Evolutionary conservation across 2,888 invertebrate species (phyloP), one percentile per base, ranked within the genome.

Genomic region (Pinctada fucata): DNA sequence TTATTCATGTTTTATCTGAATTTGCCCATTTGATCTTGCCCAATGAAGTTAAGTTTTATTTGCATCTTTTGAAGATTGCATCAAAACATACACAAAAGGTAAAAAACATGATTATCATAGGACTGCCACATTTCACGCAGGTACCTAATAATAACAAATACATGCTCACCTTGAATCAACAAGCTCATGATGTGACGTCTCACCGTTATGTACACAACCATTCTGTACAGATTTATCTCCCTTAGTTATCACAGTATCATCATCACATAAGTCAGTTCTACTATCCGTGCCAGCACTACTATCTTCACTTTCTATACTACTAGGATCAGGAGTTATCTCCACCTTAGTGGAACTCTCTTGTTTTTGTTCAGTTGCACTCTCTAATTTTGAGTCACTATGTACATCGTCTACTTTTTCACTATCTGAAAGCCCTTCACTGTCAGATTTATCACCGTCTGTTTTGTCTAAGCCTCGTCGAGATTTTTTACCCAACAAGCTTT

Each of bases 401-500:
- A 74, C 77, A 70, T 74, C 80, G 67, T 83, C 83, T 70, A 74
- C 78, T 77, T 78, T 84, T 13, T 81, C 79, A 64, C 77, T 52
- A 50, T 77, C 76, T 50, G 79, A 73, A 66, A 76, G 48, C 51
- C 78, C 79, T 47, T 82, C 71, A 16, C 75, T 51, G 31, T 73
- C 77, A 0, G 79, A 73, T 74, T 77, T 79, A 52, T 79, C 76
- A 49, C 78, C 74, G n/a, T 81, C 79, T 16, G 78, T 45, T 75
- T 81, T 79, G 45, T 83, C 83, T 49, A 83, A 51, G 74, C 83
- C 82, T 67, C 80, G 79, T 31, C 88, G 80, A 31, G 85, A 79
- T 81, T 89, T 90, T 84, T 89, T 90, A 75, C 88, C 89, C 81
- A 90, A 85, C 47, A 90, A 83, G 82, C 87, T 90, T 81, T 91